Evolutionary conservation across 2,888 invertebrate species (phyloP).

Genomic region (Apotomis turbidana): DNA sequence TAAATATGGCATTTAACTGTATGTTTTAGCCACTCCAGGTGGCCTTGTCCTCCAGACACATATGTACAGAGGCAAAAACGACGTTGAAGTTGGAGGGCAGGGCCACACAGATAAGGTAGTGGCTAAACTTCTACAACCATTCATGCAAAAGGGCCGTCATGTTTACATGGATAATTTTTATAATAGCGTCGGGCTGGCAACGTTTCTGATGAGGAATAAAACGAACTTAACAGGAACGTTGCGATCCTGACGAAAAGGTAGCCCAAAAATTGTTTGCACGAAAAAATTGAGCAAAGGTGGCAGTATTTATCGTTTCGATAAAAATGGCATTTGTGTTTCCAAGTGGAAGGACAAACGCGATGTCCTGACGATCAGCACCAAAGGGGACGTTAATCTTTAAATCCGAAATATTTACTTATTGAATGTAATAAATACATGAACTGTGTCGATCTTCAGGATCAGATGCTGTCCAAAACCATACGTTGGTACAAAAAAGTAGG

Average conservation of each 20-base stretch:
- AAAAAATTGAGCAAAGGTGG: neutral
- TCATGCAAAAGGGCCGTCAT: neutral
- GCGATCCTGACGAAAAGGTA: neutral
- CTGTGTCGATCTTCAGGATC: too few species aligned
- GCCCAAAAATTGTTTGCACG: neutral
- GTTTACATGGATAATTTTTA: neutral
- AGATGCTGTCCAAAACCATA: neutral
- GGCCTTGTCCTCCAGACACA: too few species aligned
- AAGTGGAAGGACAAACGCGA: conserved; percentile 2
- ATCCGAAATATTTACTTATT: neutral
- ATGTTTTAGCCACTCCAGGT: too few species aligned
- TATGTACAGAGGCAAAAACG: too few species aligned
- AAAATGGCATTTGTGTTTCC: neutral
- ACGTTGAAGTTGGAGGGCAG: neutral
- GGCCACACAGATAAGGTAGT: conserved; percentile 9
- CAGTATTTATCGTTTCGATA: neutral
- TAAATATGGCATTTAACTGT: too few species aligned
- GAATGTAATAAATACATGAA: too few species aligned
- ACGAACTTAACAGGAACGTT: neutral
- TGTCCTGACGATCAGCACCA: conserved; percentile 10
- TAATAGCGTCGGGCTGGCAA: conserved; percentile 1
- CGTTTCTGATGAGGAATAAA: neutral
- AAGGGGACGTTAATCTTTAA: neutral
- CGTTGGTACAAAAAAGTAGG: conserved; percentile 2
- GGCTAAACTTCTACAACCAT: neutral